Evolutionary conservation across 2,113 vertebrate species (phyloP).

Genomic region (Corynorhinus townsendii): DNA sequence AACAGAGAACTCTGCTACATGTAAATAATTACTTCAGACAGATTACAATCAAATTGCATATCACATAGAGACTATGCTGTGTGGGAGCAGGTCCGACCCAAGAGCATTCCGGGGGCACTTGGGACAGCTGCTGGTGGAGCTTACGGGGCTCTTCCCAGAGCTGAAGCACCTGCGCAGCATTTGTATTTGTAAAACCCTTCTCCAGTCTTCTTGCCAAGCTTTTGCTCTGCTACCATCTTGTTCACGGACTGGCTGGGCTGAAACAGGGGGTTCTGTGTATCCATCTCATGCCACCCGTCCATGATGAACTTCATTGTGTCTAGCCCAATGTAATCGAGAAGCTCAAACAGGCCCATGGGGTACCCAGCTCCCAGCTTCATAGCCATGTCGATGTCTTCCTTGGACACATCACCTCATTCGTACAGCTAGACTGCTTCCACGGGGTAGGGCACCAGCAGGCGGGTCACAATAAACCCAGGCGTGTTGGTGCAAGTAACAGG

Average conservation of each 20-base stretch:
- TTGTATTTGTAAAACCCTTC: slow-evolving; percentile 97
- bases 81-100: neutral
- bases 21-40: slow-evolving; percentile 44
- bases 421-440: no score
- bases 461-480: no score
- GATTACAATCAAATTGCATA: slow-evolving; percentile 39
- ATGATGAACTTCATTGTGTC: no score
- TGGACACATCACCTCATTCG: no score
- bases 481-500: no score
- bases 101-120: slow-evolving; percentile 29
- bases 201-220: slow-evolving; percentile 92
- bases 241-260: slow-evolving; percentile 83
- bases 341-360: no score
- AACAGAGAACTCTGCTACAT: slow-evolving; percentile 22
- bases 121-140: slow-evolving; percentile 14
- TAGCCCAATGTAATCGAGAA: no score
- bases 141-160: neutral
- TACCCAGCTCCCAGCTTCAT: no score
- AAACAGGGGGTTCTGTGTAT: slow-evolving; percentile 88
- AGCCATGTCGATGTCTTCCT: no score
- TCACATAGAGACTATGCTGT: neutral
- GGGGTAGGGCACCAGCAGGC: no score
- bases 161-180: slow-evolving; percentile 69
- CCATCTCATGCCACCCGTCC: slow-evolving; percentile 86
- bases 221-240: slow-evolving; percentile 92